These are phyloP conservation scores for Psittacula derbiana DNA, from an alignment of 2,797 vertebrate species.

Conservation along the genomic window DNA sequence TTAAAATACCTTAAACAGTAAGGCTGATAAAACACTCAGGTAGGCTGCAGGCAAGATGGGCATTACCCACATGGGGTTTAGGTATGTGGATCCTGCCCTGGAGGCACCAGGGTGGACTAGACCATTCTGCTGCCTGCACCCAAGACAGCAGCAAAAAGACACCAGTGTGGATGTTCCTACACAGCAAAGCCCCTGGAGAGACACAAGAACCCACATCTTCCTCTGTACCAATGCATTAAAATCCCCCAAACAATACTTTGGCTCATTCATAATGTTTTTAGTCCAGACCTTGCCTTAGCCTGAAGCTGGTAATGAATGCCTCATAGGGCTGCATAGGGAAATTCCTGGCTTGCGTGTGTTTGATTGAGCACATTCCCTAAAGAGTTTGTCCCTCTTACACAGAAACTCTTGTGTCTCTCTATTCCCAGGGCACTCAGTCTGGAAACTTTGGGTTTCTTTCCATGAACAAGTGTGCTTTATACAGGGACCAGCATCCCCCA, in stretches of 20 bases:
- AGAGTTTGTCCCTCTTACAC: not conserved
- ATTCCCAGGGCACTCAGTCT: not conserved
- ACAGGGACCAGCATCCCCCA: not conserved
- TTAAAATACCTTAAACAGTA: not conserved
- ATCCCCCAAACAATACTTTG: not conserved
- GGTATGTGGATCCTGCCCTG: not conserved
- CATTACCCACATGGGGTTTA: not conserved
- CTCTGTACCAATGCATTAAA: not conserved
- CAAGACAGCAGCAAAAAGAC: not conserved
- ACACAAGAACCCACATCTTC: not conserved
- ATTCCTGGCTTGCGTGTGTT: fast-evolving
- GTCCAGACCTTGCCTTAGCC: not conserved
- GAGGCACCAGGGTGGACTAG: not conserved
- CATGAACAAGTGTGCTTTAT: not conserved
- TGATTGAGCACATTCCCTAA: not conserved
- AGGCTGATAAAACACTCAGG: not conserved
- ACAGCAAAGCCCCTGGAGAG: not conserved
- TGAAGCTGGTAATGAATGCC: not conserved
- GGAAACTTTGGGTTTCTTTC: not conserved
- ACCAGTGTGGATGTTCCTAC: not conserved
- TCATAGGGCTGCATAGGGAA: not conserved
- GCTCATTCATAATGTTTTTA: fast-evolving
- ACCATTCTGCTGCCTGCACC: not conserved
- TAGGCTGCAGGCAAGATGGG: not conserved
- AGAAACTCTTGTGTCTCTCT: not conserved